Evolutionary conservation across 2,797 vertebrate species (phyloP).

Genomic region (Telmatherina bonti): DNA sequence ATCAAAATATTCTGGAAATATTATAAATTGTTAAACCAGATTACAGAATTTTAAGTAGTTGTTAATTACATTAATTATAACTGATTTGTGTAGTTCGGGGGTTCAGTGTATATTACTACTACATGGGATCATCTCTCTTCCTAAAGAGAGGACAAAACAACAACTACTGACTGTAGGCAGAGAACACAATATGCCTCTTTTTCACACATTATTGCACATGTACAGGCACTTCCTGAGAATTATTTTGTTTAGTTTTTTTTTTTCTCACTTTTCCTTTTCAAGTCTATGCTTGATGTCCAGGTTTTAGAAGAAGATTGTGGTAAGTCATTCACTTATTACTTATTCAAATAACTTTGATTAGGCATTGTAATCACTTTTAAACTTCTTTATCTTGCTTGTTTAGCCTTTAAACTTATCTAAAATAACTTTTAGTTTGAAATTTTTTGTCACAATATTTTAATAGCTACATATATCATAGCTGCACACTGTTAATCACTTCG

Average conservation of each 20-base stretch:
- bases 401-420: not conserved
- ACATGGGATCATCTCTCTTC: constrained; percentile 11
- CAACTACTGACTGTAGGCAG: constrained; percentile 20
- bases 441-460: constrained; percentile 5
- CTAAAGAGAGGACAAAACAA: not conserved
- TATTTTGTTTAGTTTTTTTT: constrained; percentile 39
- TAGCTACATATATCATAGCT: constrained; percentile 28
- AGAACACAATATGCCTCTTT: constrained; percentile 25
- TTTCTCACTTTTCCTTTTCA: constrained; percentile 43
- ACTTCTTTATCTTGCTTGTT: not conserved
- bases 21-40: constrained; percentile 16
- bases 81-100: constrained; percentile 18
- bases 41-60: constrained; percentile 2
- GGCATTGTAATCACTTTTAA: not conserved
- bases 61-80: not conserved
- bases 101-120: not conserved
- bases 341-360: not conserved
- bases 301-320: constrained; percentile 21
- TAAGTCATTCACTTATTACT: not conserved
- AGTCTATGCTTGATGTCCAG: constrained; percentile 7
- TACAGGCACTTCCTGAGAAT: constrained; percentile 63
- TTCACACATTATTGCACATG: constrained; percentile 56
- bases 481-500: constrained; percentile 22
- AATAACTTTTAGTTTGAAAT: not conserved
- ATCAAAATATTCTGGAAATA: constrained; percentile 20